These are phyloP conservation scores for Carollia perspicillata DNA, from an alignment of 2,113 vertebrate genomes.

Conservation along the genomic window DNA sequence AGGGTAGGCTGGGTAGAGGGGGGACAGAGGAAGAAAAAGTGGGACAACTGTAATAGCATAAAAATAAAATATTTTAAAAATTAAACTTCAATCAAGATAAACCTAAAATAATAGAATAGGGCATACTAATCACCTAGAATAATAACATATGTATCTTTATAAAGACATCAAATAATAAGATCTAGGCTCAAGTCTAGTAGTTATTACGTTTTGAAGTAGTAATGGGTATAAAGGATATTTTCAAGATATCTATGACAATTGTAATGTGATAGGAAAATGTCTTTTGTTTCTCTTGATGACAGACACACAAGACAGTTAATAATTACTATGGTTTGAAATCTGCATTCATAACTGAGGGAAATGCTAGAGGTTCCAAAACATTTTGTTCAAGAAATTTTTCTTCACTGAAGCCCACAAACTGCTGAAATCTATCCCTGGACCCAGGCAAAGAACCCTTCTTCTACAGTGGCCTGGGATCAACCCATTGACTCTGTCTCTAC, in stretches of 20 bases:
- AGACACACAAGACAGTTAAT: background rate
- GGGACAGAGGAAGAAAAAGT: no score
- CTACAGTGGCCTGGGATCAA: background rate
- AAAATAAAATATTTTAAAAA: no score
- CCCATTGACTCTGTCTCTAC: background rate
- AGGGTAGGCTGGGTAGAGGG: no score
- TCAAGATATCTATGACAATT: background rate
- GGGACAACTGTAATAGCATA: no score
- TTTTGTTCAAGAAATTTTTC: background rate
- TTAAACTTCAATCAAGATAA: no score
- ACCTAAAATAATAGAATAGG: no score
- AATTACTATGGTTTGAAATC: background rate
- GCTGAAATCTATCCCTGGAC: background rate
- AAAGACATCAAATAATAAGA: background rate
- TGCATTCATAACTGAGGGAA: background rate
- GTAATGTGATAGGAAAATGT: background rate
- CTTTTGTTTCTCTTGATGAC: background rate
- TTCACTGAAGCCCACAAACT: background rate
- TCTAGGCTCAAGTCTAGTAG: background rate
- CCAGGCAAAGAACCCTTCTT: background rate
- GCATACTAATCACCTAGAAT: no score
- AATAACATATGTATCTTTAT: background rate
- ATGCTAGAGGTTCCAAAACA: background rate
- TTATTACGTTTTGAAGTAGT: background rate
- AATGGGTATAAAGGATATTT: background rate